Conservation (phyloP, 1,140 invertebrate genomes). For the Mycetomoellerius zeteki region DNA sequence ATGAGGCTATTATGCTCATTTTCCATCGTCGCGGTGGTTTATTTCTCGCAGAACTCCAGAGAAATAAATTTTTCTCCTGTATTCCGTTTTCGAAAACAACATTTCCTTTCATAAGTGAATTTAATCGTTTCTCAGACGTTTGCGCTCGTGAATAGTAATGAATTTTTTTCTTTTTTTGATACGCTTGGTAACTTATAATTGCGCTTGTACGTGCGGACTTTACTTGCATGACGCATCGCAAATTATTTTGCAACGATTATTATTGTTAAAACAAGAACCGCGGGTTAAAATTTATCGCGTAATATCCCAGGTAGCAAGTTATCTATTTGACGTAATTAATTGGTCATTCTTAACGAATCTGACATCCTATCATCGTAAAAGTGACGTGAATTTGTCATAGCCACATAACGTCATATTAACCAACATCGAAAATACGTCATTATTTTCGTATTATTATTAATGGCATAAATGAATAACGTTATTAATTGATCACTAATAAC, state of each 20-base stretch:
- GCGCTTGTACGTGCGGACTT: neutral
- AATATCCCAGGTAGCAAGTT: neutral
- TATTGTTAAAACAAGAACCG: neutral
- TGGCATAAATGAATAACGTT: too few relatives aligned
- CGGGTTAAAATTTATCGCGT: neutral
- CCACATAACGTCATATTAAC: too few relatives aligned
- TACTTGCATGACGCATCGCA: neutral
- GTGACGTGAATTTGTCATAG: too few relatives aligned
- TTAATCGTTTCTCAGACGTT: conserved; percentile 22
- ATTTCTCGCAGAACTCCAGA: neutral
- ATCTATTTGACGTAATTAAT: too few relatives aligned
- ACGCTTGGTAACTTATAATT: neutral
- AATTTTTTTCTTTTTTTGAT: neutral
- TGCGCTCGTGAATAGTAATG: neutral
- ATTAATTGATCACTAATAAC: too few relatives aligned
- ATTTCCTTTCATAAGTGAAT: conserved; percentile 41
- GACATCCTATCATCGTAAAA: too few relatives aligned
- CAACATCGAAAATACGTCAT: too few relatives aligned
- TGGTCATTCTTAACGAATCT: too few relatives aligned
- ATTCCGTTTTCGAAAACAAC: conserved; percentile 30
- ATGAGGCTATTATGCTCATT: conserved; percentile 20
- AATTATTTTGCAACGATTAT: neutral
- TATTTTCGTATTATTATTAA: too few relatives aligned
- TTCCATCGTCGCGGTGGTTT: neutral
- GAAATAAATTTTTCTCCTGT: conserved; percentile 28